Base-by-base conservation (phyloP, 2,888 invertebrate genomes). In the Aricia artaxerxes region DNA sequence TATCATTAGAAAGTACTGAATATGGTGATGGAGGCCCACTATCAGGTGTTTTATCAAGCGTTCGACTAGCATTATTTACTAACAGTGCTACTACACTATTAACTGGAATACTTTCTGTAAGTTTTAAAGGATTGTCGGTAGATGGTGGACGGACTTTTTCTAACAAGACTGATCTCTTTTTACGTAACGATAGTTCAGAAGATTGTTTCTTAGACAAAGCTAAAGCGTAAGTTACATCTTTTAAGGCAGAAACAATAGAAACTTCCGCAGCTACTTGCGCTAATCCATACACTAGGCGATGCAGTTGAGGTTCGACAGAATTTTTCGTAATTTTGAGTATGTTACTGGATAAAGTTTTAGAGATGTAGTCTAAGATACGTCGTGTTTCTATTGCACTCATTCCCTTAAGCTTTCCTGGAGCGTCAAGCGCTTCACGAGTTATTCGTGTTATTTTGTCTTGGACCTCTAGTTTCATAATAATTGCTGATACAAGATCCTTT, bases 391-490 rank as follows among this genome's bases (percentile, higher is more conserved):
- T 94, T 13, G 94, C 94, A 40, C 92, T 92, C 77, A 93, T 91
- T 1, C 94, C 94, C 85, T 92, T 93, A 82, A 88, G 91, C 85
- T 90, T 92, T 0, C 93, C 93, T 4, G 93, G 90, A 2, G 93
- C 93, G 83, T 93, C 92, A 4, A 94, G 85, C 13, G 94, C 94
- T 83, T 94, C 93, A 83, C 87, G 89, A 3, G 94, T 93, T 35
- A 94, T 91, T 85, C 92, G 89, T 3, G 94, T 94, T 61, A 94
- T 92, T 88, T 93, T 94, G 81, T 94, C 94, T 85, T 94, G 94
- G 73, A 91, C 89, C 85, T 94, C 93, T 80, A 94, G 85, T 81
- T 94, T 94, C 0, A 91, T 87, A 80, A 94, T 85, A 80, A 94
- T 93, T 57, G 94, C 88, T n/a, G 91, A 89, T 44, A 94, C 92